Conservation (phyloP, 2,888 invertebrate species). For the Caenorhabditis angaria region DNA sequence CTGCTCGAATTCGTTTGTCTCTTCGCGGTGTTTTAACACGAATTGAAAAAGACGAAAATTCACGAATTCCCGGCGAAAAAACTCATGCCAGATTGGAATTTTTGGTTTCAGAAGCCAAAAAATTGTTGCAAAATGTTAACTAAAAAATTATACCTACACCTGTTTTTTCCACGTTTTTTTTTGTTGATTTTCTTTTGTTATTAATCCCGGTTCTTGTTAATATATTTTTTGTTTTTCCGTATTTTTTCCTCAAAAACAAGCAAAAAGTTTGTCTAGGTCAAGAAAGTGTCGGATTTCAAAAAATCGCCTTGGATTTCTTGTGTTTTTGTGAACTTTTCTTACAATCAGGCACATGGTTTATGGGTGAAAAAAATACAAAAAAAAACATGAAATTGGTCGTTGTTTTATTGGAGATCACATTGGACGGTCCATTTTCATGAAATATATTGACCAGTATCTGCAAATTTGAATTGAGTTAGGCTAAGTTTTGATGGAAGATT, state of each 20-base stretch:
- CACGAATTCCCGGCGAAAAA: slow-evolving; percentile 14
- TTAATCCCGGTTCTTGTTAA: neutral
- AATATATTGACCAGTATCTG: slow-evolving; percentile 69
- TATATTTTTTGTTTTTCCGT: neutral
- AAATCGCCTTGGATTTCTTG: neutral
- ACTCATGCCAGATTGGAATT: slow-evolving; percentile 9
- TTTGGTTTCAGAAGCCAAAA: slow-evolving; percentile 14
- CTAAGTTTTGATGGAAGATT: no score
- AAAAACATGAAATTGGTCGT: slow-evolving; percentile 3
- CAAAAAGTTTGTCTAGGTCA: no score
- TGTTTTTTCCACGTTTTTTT: no score
- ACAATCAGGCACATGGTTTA: no score
- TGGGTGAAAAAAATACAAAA: neutral
- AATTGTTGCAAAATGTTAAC: slow-evolving; percentile 17
- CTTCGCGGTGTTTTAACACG: slow-evolving; percentile 26
- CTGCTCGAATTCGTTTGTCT: slow-evolving; percentile 25
- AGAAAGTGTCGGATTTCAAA: neutral
- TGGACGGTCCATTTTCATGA: slow-evolving; percentile 68
- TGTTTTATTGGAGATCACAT: slow-evolving; percentile 39
- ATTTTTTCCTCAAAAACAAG: no score
- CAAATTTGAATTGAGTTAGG: slow-evolving; percentile 17
- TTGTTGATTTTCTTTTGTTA: no score
- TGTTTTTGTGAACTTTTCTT: no score
- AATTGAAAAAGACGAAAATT: slow-evolving; percentile 25
- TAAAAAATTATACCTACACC: no score